These are phyloP conservation scores for Coelinius sp. DNA, from an alignment of 2,888 invertebrate genomes.

Conservation along the genomic window DNA sequence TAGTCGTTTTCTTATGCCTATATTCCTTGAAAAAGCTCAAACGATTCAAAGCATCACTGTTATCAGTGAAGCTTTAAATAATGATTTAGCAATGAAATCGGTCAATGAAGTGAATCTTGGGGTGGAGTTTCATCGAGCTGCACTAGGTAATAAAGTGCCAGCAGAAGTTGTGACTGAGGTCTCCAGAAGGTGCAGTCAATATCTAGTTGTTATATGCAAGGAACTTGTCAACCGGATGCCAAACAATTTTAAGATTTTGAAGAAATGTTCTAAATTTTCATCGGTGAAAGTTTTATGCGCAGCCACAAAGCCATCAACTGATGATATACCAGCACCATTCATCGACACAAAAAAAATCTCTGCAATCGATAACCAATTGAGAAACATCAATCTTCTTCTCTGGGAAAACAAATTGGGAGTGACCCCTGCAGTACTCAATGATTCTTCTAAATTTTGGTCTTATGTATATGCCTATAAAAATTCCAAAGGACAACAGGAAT, in stretches of 20 bases:
- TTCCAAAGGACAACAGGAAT: conserved; percentile 38
- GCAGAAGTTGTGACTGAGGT: conserved; percentile 32
- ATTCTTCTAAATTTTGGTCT: conserved; percentile 38
- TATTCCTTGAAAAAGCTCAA: conserved; percentile 18
- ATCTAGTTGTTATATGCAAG: conserved; percentile 30
- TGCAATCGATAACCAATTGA: conserved; percentile 30
- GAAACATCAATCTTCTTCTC: conserved; percentile 36
- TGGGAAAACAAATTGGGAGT: too few species aligned
- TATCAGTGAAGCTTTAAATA: conserved; percentile 21
- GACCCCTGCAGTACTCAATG: conserved; percentile 3
- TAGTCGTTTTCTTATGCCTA: conserved; percentile 31
- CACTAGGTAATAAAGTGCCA: conserved; percentile 27
- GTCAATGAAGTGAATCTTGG: conserved; percentile 26
- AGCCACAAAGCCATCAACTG: conserved; percentile 9
- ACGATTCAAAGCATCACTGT: not conserved
- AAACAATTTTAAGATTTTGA: conserved; percentile 28
- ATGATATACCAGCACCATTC: conserved; percentile 26
- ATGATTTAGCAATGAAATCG: conserved; percentile 28
- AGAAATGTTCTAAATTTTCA: conserved; percentile 17
- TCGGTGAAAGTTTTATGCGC: conserved; percentile 34
- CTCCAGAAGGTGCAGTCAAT: conserved; percentile 39
- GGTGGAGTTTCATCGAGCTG: conserved; percentile 26
- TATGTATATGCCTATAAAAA: conserved; percentile 30
- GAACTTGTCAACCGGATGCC: conserved; percentile 36
- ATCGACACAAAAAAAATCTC: conserved; percentile 31